Evolutionary conservation across 2,888 invertebrate species (phyloP), one percentile per base, ranked within the genome.

Genomic region (Ornithoptera alexandrae): DNA sequence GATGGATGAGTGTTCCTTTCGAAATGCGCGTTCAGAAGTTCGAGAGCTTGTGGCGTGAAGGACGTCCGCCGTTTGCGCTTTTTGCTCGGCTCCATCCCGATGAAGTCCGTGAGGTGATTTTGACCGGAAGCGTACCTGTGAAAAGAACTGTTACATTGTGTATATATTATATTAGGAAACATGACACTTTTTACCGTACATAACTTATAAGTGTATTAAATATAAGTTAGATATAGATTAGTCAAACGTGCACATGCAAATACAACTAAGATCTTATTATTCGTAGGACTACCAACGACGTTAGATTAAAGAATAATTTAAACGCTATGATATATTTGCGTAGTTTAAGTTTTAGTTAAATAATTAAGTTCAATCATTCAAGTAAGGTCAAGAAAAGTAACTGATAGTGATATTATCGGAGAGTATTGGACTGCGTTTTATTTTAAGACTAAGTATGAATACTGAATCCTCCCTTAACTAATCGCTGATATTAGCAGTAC

Each of bases 1-100:
- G 98, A 98, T 56, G 99, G 99, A 94, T 99, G 99, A 69, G 98
- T 99, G 91, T 98, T 98, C 80, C 97, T 95, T 89, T 98, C 98
- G 84, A 99, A 99, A 90, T 98, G 98, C 70, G 97, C 97, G 88
- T 98, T 99, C 71, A 99, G 94, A 73, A 98, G 93, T 89, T 98
- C 98, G 80, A 99, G 90, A 18, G 99, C 99, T 88, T 98, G 98
- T 1, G 98, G 99, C 6, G 99, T 98, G 92, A 99, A 99, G 0
- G 98, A 98, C 56, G 99, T 99, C 81, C 99, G 95, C 79, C 98
- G 93, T 93, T 99, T 99, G 80, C 99, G 94, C 84, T 99, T 99
- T 93, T 99, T 99, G 72, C 98, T 98, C 6, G 98, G 98, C 85
- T 98, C 98, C 85, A 98, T 98, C 56, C 98, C 98, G 78, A 98